Base-by-base conservation (phyloP, 2,113 vertebrate genomes). In the Sorex araneus region DNA sequence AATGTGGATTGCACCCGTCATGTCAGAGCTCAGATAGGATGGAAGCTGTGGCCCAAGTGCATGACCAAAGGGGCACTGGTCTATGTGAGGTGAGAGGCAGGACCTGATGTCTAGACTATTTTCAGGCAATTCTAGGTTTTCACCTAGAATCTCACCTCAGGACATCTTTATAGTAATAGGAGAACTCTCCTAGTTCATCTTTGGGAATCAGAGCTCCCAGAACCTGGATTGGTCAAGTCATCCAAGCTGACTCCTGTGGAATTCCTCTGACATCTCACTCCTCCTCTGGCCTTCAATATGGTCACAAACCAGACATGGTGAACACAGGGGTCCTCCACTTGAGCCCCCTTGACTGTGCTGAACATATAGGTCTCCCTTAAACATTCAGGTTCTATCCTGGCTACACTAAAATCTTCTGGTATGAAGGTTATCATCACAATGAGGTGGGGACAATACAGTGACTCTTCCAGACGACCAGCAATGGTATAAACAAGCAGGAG, bases 291-390 rank as follows among this genome's bases (percentile, higher is more conserved):
- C 36, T 66, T 80, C 12, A 6, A 50, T n/a, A 30, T 74, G 57
- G 73, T 30, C 32, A 69, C 36, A 12, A 18, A 11, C 43, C 60
- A 16, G 67, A 75, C n/a, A 28, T 40, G 50, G 28, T 36, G 10
- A 18, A 40, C 1, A 34, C 0, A 0, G 1, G 78, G 69, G 25
- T 43, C n/a, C 34, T 63, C 12, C 0, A 10, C 32, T 3, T 3
- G 13, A 25, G 71, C 1, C 28, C 57, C 18, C 57, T 60, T 21
- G 19, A 60, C 2, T 23, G 6, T 60, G 57, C 19, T 21, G 2
- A 60, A 60, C 15, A 60, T 4, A 19, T 19, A 60, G 19, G 21
- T 19, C 57, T 60, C 21, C 57, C 57, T 21, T 19, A 60, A 60
- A 54, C 54, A 40, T 40, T 7, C 40, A 40, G 57, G 57, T 60